A percentile compares a stretch with the other conserved stretches of the same genome.
Evolutionary conservation across 2,888 invertebrate genomes (phyloP).

Genomic region (Conistra vaccinii): DNA sequence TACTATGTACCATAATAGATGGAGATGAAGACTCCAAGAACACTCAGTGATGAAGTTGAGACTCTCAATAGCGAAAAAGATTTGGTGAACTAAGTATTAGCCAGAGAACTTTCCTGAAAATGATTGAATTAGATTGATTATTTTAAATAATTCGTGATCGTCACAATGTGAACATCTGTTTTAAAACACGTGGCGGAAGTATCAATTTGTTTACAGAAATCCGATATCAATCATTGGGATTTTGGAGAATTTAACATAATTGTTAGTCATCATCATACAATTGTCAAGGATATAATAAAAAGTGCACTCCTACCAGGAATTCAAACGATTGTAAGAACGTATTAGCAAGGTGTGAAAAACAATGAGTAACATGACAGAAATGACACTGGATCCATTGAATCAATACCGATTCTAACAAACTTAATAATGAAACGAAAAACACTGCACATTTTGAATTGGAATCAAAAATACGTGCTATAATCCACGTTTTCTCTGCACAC

Average conservation of each 20-base stretch:
- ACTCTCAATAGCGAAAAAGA: background rate
- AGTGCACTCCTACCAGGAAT: constrained; percentile 19
- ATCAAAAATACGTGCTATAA: constrained; percentile 36
- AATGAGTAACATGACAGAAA: constrained; percentile 42
- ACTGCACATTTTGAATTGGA: constrained; percentile 3
- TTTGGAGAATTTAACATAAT: constrained; percentile 13
- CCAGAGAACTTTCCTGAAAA: background rate
- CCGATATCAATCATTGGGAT: constrained; percentile 30
- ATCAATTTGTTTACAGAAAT: constrained; percentile 34
- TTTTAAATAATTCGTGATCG: background rate
- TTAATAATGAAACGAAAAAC: constrained; percentile 10
- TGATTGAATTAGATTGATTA: background rate
- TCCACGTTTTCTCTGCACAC: constrained; percentile 19
- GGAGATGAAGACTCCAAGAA: background rate
- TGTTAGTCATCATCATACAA: constrained; percentile 18
- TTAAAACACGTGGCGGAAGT: constrained; percentile 47
- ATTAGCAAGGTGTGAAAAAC: constrained; percentile 42
- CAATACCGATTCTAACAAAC: constrained; percentile 29
- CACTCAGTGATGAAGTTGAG: background rate
- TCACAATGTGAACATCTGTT: constrained; percentile 28
- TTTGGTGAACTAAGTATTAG: background rate
- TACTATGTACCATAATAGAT: background rate
- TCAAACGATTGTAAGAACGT: constrained; percentile 28
- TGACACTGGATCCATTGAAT: constrained; percentile 34
- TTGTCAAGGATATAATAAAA: constrained; percentile 27